These are phyloP conservation scores for Phortica magna DNA, from an alignment of 2,888 invertebrate genomes.

Conservation along the genomic window DNA sequence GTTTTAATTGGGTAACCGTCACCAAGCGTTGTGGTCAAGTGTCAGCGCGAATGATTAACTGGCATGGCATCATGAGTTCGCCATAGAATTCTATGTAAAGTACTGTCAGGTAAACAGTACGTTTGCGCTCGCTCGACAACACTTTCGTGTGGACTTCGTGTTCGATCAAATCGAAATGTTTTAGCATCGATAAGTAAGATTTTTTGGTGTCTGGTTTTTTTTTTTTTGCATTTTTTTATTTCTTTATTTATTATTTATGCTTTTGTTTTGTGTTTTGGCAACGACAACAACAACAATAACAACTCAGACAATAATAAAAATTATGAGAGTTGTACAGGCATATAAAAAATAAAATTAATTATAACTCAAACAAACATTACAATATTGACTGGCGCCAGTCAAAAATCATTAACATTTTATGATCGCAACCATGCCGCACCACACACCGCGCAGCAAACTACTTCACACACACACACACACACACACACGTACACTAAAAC, in stretches of 20 bases:
- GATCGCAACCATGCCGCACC: slow-evolving; percentile 48
- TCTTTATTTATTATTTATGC: slow-evolving; percentile 41
- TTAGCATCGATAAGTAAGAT: neutral
- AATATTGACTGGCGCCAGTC: slow-evolving; percentile 71
- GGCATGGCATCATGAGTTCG: neutral
- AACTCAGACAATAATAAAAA: slow-evolving; percentile 59
- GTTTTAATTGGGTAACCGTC: slow-evolving; percentile 52
- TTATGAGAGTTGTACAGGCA: slow-evolving; percentile 52
- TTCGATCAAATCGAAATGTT: neutral
- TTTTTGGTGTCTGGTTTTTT: neutral
- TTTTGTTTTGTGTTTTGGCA: slow-evolving; percentile 32
- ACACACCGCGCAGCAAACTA: slow-evolving; percentile 64
- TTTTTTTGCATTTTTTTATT: slow-evolving; percentile 25
- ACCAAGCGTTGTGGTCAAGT: slow-evolving; percentile 66
- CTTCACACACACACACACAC: slow-evolving; percentile 60
- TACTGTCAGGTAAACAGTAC: too few species aligned
- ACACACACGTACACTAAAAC: too few species aligned
- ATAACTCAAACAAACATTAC: slow-evolving; percentile 72
- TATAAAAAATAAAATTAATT: slow-evolving; percentile 65
- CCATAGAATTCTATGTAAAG: too few species aligned
- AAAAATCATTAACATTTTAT: slow-evolving; percentile 74
- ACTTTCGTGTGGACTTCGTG: neutral
- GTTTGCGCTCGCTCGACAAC: slow-evolving; percentile 41
- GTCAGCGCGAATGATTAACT: slow-evolving; percentile 56
- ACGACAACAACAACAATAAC: slow-evolving; percentile 42